Evolutionary conservation across 2,888 invertebrate species (phyloP), one percentile per base, ranked within the genome.

Genomic region (Leucophenga montana): DNA sequence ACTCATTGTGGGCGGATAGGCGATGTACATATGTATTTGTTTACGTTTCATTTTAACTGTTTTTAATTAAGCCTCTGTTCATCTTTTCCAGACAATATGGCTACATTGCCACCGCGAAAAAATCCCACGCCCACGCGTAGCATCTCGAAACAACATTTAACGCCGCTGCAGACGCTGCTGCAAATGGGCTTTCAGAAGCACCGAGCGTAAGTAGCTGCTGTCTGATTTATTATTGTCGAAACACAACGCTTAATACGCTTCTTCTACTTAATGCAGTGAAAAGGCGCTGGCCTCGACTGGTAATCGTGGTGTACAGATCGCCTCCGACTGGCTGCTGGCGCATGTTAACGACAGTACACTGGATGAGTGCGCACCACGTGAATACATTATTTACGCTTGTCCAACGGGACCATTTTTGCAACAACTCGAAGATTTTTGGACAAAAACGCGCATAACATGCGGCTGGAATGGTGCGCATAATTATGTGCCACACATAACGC

Each of bases 401-500:
- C 97, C 97, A 1, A 94, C 93, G 0, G 88, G 88, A 0, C 86
- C 87, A 3, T 91, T 97, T 75, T 89, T 94, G 0, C 92, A 92
- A 68, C 93, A 94, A 82, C 77, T 89, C 56, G 91, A 93, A 64
- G 91, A 92, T 66, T 97, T 95, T 88, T 95, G 95, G 95, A 90
- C 92, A 1, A 94, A 94, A 84, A 95, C 95, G 0, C 92, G 92
- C 78, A 89, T 91, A 44, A 88, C 92, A 13, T 93, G 93, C 83
- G 95, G 95, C 6, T 95, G 96, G 95, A 97, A 97, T 89, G 95
- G 95, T 22, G 96, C 96, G 0, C 97, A 96, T 83, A 95, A 95
- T 87, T 96, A 94, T 87, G 93, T 95, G 71, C 97, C 97, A 1
- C 97, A 97, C 85, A 94, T 97, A 75, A 97, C 97, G 8, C 90